Evolutionary conservation across 2,797 vertebrate genomes (phyloP).

Genomic region (Gymnoscopelus microlampas): DNA sequence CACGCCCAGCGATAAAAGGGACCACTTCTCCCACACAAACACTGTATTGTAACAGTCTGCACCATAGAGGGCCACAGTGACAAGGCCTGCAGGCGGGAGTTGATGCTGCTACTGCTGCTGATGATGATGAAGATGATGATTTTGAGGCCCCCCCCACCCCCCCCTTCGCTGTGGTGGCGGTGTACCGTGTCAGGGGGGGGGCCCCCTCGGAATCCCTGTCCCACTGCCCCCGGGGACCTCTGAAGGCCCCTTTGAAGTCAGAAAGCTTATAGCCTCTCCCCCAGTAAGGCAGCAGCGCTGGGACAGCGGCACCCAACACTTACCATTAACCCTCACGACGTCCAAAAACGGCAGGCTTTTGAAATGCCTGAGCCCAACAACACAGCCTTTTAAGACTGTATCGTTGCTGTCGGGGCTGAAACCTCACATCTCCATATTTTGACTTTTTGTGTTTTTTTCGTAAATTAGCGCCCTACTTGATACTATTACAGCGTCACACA

Average conservation of each 20-base stretch:
- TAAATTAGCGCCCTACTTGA: no score
- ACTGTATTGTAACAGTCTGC: neutral
- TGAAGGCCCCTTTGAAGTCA: conserved; percentile 31
- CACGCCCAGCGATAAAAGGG: no score
- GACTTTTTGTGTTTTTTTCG: no score
- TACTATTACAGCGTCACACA: no score
- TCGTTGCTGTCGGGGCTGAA: no score
- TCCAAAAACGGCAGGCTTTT: conserved; percentile 20
- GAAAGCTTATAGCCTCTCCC: conserved; percentile 26
- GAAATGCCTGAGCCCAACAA: no score
- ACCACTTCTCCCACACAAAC: no score
- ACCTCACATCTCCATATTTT: no score
- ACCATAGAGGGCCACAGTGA: neutral
- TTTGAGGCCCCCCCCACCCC: neutral
- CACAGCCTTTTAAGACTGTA: no score
- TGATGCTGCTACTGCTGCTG: neutral
- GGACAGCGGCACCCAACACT: conserved; percentile 1
- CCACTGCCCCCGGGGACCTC: conserved; percentile 15
- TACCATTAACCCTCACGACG: conserved; percentile 20
- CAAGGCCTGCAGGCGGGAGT: neutral
- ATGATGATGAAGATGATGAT: conserved; percentile 25
- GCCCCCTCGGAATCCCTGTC: conserved; percentile 28
- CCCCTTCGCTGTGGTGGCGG: neutral
- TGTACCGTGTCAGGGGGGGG: conserved; percentile 29
- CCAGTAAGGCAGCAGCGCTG: conserved; percentile 1